phyloP scores from a whole-genome alignment of 2,888 invertebrate genomes.

The Melanophora roralis region DNA sequence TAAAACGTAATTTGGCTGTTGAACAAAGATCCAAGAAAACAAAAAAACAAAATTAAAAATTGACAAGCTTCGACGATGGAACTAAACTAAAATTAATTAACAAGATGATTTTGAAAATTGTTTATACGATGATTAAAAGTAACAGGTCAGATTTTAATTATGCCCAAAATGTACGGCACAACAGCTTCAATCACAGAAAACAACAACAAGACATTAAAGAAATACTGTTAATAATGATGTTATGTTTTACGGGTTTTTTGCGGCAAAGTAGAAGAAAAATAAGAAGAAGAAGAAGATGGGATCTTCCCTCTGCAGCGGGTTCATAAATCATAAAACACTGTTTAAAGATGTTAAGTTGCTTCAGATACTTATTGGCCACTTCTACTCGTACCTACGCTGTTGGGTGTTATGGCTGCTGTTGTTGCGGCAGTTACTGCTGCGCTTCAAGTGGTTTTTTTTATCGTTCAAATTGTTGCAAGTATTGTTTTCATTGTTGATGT shows the following conservation, averaged over 20 bases:
- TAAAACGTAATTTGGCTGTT: constrained; percentile 34
- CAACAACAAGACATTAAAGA: constrained; percentile 11
- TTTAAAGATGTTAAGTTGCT: not conserved
- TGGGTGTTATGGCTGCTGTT: constrained; percentile 4
- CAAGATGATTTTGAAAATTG: constrained; percentile 59
- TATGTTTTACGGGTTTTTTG: constrained; percentile 11
- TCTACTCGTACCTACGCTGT: constrained; percentile 25
- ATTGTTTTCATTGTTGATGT: not conserved
- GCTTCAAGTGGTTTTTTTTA: not conserved
- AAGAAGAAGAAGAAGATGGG: constrained; percentile 6
- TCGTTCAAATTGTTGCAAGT: constrained; percentile 3
- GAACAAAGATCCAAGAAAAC: not conserved
- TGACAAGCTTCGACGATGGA: constrained; percentile 48
- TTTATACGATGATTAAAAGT: constrained; percentile 29
- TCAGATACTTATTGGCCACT: constrained; percentile 22
- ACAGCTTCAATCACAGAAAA: not conserved
- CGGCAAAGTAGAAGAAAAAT: not conserved
- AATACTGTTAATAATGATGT: constrained; percentile 39
- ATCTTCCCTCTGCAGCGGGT: constrained; percentile 16
- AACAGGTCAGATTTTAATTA: constrained; percentile 55
- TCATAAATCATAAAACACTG: constrained; percentile 46
- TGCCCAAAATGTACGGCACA: constrained; percentile 11
- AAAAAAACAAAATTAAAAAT: no score
- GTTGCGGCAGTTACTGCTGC: not conserved
- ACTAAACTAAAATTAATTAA: constrained; percentile 66